Conservation (phyloP, 2,888 invertebrate species). For the Eudasyphora cyanicolor region DNA sequence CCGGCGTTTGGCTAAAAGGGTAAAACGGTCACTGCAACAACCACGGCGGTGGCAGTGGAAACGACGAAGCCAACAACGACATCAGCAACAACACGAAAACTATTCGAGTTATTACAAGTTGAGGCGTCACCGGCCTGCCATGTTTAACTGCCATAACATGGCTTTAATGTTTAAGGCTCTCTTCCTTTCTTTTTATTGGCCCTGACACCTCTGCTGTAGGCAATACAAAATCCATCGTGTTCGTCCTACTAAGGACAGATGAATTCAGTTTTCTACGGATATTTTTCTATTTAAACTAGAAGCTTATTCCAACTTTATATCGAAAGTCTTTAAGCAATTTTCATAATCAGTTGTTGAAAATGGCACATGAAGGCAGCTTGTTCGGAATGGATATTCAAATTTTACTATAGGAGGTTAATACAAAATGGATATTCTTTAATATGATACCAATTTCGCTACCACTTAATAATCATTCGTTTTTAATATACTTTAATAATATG, state of each 20-base stretch:
- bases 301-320: too few species aligned
- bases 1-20: slow-evolving; percentile 14
- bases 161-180: slow-evolving; percentile 38
- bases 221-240: background rate
- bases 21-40: background rate
- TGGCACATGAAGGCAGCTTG: too few species aligned
- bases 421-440: too few species aligned
- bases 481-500: too few species aligned
- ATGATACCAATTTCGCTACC: too few species aligned
- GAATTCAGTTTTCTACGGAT: background rate
- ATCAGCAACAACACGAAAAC: slow-evolving; percentile 33
- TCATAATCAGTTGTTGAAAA: too few species aligned
- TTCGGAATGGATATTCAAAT: too few species aligned
- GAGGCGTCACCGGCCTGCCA: slow-evolving; percentile 68
- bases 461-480: too few species aligned
- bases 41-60: too few species aligned
- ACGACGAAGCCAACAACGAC: too few species aligned
- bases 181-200: slow-evolving; percentile 23
- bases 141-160: slow-evolving; percentile 67
- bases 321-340: too few species aligned
- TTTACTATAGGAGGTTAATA: too few species aligned
- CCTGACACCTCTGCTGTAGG: slow-evolving; percentile 5
- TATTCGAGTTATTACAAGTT: slow-evolving; percentile 63
- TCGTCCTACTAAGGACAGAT: background rate
- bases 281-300: background rate